Evolutionary conservation across 2,113 vertebrate species (phyloP), one percentile per base, ranked within the genome.

Genomic region (Hemibagrus wyckioides): DNA sequence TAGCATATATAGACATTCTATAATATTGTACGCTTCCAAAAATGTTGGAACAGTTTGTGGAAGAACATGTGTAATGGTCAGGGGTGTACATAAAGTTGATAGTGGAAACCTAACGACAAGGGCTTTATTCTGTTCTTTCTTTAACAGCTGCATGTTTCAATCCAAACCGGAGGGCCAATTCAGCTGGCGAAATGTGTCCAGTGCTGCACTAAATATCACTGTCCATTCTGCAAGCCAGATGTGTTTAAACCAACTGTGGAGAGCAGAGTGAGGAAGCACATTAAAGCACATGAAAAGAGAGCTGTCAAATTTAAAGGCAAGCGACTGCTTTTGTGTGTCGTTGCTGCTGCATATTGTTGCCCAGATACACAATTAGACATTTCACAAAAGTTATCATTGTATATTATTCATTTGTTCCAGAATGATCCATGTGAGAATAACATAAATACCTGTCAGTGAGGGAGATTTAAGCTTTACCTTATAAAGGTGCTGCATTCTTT

Each of bases 171-270:
- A 57, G 52, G 54, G 8, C 50, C 54, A 1, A 39, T 80, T 80
- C 52, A 57, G 30, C 52, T 80, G 79, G 52, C 1, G 0, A 80
- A 57, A 80, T 80, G 79, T 39, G 17, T 30, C 7, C 30, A 80
- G 52, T 80, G 79, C 79, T 80, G 79, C 79, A 80, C 2, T 57
- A 80, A 80, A 57, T 80, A 80, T 54, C 79, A 80, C 79, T 80
- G 79, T 80, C 79, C 79, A 0, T 80, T 80, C 79, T 80, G 79
- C 79, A 80, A 57, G 52, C 79, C 79, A 4, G 79, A 57, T 19
- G 52, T 57, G 3, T 80, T 80, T 14, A 80, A 80, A 11, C 79
- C 79, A 2, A 80, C 79, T 3, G 50, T 57, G 50, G 33, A 39
- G 21, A 80, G 79, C 30, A 80, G 57, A 80, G 50, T 80, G 30